phyloP scores from a whole-genome alignment of 2,888 invertebrate species.

The Lutraria lutraria region DNA sequence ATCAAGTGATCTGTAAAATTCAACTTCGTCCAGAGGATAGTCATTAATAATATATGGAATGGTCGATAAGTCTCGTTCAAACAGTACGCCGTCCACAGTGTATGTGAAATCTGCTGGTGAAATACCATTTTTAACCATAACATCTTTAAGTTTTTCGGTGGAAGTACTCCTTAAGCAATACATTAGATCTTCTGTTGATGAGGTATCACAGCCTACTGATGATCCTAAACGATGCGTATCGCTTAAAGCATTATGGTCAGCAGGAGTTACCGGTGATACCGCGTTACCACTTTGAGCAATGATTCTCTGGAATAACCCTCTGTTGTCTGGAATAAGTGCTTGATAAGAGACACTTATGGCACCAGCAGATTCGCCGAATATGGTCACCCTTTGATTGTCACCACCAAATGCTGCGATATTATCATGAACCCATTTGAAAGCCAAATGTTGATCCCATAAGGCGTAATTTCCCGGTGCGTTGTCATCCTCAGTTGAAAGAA shows the following conservation, averaged over 20 bases:
- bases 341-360: constrained; percentile 63
- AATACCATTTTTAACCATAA: neutral
- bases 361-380: constrained; percentile 76
- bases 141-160: neutral
- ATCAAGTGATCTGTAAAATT: constrained; percentile 49
- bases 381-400: constrained; percentile 64
- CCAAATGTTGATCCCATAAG: constrained; percentile 70
- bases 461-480: constrained; percentile 71
- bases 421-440: constrained; percentile 70
- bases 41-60: neutral
- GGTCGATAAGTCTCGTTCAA: neutral
- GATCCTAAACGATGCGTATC: neutral
- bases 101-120: neutral
- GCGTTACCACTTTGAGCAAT: constrained; percentile 59
- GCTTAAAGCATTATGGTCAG: neutral
- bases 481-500: constrained; percentile 63
- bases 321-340: constrained; percentile 49
- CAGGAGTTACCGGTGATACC: neutral
- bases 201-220: no score
- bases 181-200: neutral
- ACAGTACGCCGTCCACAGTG: constrained; percentile 33
- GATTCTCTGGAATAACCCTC: constrained; percentile 56
- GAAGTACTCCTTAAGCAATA: neutral
- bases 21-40: constrained; percentile 20
- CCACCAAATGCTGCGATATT: constrained; percentile 69